Percentiles rank a stretch among this genome's conserved stretches.
Evolutionary conservation across 2,113 vertebrate species (phyloP).

Genomic region (Hypocryptadius cinnamomeus): DNA sequence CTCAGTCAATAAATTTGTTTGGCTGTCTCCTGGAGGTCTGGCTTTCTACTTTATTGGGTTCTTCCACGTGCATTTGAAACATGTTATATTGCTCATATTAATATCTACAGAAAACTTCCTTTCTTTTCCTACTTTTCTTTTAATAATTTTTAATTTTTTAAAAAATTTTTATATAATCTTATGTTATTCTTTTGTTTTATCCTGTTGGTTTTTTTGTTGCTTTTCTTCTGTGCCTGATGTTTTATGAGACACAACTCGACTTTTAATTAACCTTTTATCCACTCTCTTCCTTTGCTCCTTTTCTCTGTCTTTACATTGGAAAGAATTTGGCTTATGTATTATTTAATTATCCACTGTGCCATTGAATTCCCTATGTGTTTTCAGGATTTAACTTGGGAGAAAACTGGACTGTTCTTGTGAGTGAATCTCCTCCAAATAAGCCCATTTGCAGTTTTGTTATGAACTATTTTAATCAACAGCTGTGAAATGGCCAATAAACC

Average conservation of each 20-base stretch:
- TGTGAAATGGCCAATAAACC: slow-evolving; percentile 43
- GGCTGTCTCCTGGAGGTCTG: slow-evolving; percentile 43
- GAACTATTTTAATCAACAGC: slow-evolving; percentile 52
- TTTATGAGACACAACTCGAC: not conserved
- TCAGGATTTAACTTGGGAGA: not conserved
- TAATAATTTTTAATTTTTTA: not conserved
- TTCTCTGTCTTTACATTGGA: not conserved
- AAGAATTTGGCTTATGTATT: not conserved
- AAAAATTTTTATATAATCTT: not conserved
- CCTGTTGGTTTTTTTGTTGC: not conserved
- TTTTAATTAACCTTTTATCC: slow-evolving; percentile 54
- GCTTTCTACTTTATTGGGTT: slow-evolving; percentile 19
- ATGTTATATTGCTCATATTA: not conserved
- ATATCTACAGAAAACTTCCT: not conserved
- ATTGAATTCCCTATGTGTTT: not conserved
- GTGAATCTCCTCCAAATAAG: slow-evolving; percentile 7
- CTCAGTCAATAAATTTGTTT: slow-evolving; percentile 60
- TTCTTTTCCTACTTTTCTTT: not conserved
- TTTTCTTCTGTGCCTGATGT: not conserved
- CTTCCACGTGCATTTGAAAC: not conserved
- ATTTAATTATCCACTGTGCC: slow-evolving; percentile 1
- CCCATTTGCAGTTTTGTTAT: slow-evolving; percentile 23
- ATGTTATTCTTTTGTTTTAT: not conserved
- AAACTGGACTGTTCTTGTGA: not conserved
- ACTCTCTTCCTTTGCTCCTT: not conserved